A percentile compares a stretch with the other conserved stretches of the same genome.
Evolutionary conservation across 2,113 vertebrate species (phyloP).

Genomic region (Gymnocephalus cernua): DNA sequence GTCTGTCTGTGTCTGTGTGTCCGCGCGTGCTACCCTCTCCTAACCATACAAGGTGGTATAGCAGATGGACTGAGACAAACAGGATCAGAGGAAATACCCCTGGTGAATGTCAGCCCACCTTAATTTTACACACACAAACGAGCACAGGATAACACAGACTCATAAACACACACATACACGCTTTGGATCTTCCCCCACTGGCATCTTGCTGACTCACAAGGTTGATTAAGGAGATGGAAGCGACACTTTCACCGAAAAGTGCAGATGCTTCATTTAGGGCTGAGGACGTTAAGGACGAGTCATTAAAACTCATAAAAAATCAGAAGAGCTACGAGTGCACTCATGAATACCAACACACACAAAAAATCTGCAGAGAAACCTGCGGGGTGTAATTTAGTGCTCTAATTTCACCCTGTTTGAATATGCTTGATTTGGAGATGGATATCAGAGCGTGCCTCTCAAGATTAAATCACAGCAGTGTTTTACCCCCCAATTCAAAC

Average conservation of each 20-base stretch:
- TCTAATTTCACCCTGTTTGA: conserved; percentile 65
- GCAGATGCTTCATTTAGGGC: conserved; percentile 61
- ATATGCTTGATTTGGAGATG: conserved; percentile 69
- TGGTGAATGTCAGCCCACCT: conserved; percentile 56
- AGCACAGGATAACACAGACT: not conserved
- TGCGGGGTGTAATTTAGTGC: conserved; percentile 59
- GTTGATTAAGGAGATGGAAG: conserved; percentile 68
- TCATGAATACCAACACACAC: conserved; percentile 53
- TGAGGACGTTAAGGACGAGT: conserved; percentile 50
- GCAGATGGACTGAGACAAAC: conserved; percentile 73
- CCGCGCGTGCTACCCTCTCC: conserved; percentile 44
- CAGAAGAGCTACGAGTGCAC: conserved; percentile 53
- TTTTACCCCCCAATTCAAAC: conserved; percentile 53
- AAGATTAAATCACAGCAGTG: conserved; percentile 59
- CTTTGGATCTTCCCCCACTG: conserved; percentile 26
- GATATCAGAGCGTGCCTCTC: conserved; percentile 56
- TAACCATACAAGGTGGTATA: conserved; percentile 56
- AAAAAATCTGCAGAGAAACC: conserved; percentile 33
- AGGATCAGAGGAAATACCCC: conserved; percentile 68
- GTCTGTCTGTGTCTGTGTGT: conserved; percentile 30
- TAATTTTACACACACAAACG: conserved; percentile 48
- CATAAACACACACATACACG: conserved; percentile 5
- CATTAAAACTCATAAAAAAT: conserved; percentile 68
- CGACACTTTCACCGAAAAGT: conserved; percentile 58
- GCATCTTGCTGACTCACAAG: conserved; percentile 56